These are phyloP conservation scores for Spinibarbus caldwelli DNA, from an alignment of 2,797 vertebrate genomes.

Conservation along the genomic window DNA sequence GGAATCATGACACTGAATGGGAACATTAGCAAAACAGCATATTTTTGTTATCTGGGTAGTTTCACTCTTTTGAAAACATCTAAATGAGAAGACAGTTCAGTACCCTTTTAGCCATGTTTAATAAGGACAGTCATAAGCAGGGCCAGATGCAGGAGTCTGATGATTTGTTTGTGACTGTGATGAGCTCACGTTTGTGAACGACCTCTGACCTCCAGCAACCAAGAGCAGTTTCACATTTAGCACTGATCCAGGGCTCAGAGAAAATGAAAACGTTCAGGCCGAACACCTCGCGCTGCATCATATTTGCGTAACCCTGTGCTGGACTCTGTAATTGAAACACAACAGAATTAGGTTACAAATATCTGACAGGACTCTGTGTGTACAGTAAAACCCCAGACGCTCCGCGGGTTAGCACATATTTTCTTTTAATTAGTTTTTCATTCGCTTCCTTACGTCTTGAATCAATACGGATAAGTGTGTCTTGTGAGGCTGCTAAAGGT, in stretches of 20 bases:
- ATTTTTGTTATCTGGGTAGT: neutral
- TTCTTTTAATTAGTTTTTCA: constrained; percentile 85
- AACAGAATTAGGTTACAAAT: constrained; percentile 84
- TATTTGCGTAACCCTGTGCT: constrained; percentile 82
- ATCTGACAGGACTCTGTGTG: constrained; percentile 77
- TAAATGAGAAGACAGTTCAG: no score
- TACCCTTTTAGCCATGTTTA: neutral
- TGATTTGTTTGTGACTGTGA: constrained; percentile 34
- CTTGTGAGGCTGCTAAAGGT: constrained; percentile 52
- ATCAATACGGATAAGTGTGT: constrained; percentile 71
- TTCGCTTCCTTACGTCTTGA: constrained; percentile 69
- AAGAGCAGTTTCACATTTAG: constrained; percentile 65
- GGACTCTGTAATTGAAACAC: constrained; percentile 83
- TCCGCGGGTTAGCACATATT: constrained; percentile 76
- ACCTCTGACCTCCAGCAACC: constrained; percentile 50
- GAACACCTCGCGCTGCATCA: constrained; percentile 66
- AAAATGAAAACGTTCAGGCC: constrained; percentile 77
- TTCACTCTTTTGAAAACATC: neutral
- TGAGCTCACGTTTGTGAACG: constrained; percentile 20
- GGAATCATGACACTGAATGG: no score
- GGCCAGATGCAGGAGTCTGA: constrained; percentile 35
- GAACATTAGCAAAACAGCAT: no score
- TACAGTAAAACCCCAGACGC: constrained; percentile 75
- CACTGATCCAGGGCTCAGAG: constrained; percentile 66
- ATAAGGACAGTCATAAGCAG: constrained; percentile 33